Conservation (phyloP, 2,797 vertebrate species). For the Liasis olivaceus region DNA sequence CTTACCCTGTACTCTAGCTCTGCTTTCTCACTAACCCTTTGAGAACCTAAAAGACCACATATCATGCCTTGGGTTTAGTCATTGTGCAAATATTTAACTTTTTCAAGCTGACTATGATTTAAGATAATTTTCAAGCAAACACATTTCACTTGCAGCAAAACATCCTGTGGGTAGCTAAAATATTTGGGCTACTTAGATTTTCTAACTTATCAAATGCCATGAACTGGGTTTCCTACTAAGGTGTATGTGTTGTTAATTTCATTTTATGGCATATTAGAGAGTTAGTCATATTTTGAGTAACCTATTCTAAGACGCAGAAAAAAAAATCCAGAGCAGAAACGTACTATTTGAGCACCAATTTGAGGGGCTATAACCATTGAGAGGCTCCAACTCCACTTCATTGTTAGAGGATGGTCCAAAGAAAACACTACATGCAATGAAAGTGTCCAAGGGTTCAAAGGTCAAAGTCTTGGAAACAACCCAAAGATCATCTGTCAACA, state of each 20-base stretch:
- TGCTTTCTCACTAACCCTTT: neutral
- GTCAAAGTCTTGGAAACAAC: conserved; percentile 79
- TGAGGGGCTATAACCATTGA: conserved; percentile 78
- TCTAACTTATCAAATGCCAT: neutral
- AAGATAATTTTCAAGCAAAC: neutral
- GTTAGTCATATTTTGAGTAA: neutral
- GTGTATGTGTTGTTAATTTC: neutral
- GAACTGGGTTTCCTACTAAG: neutral
- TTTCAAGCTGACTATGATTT: neutral
- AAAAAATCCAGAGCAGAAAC: conserved; percentile 38
- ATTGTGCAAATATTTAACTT: neutral
- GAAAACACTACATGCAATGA: conserved; percentile 79
- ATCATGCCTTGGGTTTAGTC: neutral
- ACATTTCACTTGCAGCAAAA: neutral
- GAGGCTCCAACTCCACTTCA: conserved; percentile 75
- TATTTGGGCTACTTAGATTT: neutral
- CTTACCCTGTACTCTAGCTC: neutral
- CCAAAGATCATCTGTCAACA: conserved; percentile 79
- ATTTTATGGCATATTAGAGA: neutral
- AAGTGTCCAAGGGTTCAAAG: conserved; percentile 75
- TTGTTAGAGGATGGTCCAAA: conserved; percentile 77
- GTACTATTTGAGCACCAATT: conserved; percentile 76
- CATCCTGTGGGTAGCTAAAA: neutral
- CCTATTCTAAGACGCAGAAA: neutral
- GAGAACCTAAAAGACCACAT: neutral